phyloP scores from a whole-genome alignment of 2,113 vertebrate species.

The Hyaena hyaena region DNA sequence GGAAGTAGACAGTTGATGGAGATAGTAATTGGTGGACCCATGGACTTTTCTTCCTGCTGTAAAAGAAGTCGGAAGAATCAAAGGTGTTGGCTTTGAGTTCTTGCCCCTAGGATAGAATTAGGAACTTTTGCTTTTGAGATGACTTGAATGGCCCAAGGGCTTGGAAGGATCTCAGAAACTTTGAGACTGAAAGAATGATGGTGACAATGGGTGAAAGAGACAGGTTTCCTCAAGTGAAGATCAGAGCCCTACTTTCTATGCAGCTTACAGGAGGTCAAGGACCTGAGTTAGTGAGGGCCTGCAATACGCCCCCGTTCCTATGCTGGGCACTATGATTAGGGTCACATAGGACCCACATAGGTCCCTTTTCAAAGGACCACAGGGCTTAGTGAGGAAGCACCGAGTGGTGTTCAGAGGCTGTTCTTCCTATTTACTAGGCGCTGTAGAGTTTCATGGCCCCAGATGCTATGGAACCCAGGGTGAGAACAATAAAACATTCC shows the following conservation, averaged over 20 bases:
- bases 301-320: neutral
- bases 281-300: neutral
- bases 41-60: neutral
- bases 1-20: neutral
- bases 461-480: neutral
- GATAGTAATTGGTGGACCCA: neutral
- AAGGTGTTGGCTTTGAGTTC: neutral
- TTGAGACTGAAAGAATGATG: neutral
- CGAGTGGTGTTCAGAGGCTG: neutral
- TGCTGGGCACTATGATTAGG: neutral
- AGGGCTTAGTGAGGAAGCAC: neutral
- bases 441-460: neutral
- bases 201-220: neutral
- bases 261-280: fast-evolving
- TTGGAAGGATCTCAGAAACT: neutral
- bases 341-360: too few species aligned
- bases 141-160: neutral
- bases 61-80: neutral
- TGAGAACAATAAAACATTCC: neutral
- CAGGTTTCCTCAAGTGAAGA: neutral
- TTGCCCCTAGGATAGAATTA: neutral
- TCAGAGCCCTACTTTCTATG: neutral
- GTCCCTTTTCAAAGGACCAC: neutral
- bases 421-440: neutral
- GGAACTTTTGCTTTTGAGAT: neutral